A percentile compares a stretch with the other conserved stretches of the same genome.
phyloP scores from a whole-genome alignment of 1,140 invertebrate genomes.

The Drosophila erecta region DNA sequence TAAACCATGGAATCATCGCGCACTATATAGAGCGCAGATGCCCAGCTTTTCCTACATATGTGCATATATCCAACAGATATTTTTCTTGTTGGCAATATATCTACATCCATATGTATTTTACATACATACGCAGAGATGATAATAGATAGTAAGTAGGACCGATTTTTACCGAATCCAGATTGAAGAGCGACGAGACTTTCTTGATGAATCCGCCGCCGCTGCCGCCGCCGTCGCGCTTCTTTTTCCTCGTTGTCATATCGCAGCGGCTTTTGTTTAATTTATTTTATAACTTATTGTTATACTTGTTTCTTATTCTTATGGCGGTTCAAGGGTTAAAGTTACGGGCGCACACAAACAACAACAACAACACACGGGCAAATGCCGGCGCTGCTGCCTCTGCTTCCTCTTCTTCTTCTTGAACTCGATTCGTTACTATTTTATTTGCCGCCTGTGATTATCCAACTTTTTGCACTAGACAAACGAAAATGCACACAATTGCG shows the following conservation, averaged over 20 bases:
- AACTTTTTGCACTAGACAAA: slow-evolving; percentile 52
- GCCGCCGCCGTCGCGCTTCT: slow-evolving; percentile 89
- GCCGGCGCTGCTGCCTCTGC: slow-evolving; percentile 49
- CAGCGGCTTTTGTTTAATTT: slow-evolving; percentile 6
- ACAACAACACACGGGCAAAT: slow-evolving; percentile 58
- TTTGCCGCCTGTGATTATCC: slow-evolving; percentile 28
- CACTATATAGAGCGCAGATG: slow-evolving; percentile 30
- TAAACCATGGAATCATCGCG: slow-evolving; percentile 84
- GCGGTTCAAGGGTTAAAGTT: slow-evolving; percentile 28
- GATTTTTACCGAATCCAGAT: slow-evolving; percentile 91
- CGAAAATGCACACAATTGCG: slow-evolving; percentile 42
- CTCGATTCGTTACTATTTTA: slow-evolving; percentile 16
- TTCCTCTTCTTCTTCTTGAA: slow-evolving; percentile 1
- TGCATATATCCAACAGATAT: background rate
- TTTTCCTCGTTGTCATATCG: slow-evolving; percentile 90
- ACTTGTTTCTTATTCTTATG: slow-evolving; percentile 6
- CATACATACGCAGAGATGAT: slow-evolving; percentile 11
- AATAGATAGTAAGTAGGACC: slow-evolving; percentile 3
- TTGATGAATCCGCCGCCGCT: slow-evolving; percentile 88
- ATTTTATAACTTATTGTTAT: slow-evolving; percentile 8
- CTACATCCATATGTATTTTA: too few relatives aligned
- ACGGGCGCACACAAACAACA: slow-evolving; percentile 28
- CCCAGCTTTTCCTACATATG: background rate
- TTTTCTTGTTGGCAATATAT: slow-evolving; percentile 47
- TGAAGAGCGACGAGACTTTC: slow-evolving; percentile 94